Evolutionary conservation across 2,113 vertebrate species (phyloP).

Genomic region (Macquaria australasica): DNA sequence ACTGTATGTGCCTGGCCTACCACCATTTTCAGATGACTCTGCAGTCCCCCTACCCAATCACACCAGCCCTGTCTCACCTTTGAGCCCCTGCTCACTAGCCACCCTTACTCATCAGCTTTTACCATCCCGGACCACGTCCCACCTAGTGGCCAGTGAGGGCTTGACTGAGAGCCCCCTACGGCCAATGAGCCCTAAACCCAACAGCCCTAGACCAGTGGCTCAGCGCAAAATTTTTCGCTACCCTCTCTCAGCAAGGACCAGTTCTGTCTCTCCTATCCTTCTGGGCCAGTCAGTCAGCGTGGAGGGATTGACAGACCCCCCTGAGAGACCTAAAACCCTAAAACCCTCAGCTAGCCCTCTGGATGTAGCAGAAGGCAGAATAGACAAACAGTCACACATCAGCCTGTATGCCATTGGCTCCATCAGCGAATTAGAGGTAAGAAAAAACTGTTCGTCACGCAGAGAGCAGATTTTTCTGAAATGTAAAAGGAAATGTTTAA

Average conservation of each 20-base stretch:
- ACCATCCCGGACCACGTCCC: slow-evolving; percentile 55
- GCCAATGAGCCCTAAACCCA: slow-evolving; percentile 90
- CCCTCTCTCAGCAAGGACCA: slow-evolving; percentile 68
- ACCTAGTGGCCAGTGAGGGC: slow-evolving; percentile 66
- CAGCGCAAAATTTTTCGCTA: slow-evolving; percentile 78
- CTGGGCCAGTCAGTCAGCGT: slow-evolving; percentile 80
- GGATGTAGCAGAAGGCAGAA: slow-evolving; percentile 77
- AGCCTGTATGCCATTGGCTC: slow-evolving; percentile 81
- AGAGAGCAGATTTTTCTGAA: neutral
- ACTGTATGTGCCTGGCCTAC: slow-evolving; percentile 54
- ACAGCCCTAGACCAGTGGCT: slow-evolving; percentile 78
- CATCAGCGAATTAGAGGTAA: slow-evolving; percentile 87
- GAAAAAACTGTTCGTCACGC: slow-evolving; percentile 37
- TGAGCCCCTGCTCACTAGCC: slow-evolving; percentile 61
- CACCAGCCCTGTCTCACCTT: slow-evolving; percentile 69
- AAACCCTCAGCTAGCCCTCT: slow-evolving; percentile 82
- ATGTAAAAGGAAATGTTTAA: neutral
- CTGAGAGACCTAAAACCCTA: slow-evolving; percentile 82
- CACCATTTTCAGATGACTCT: slow-evolving; percentile 55
- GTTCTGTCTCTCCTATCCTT: slow-evolving; percentile 81
- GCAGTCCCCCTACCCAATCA: slow-evolving; percentile 60
- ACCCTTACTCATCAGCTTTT: slow-evolving; percentile 33
- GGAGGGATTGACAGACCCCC: slow-evolving; percentile 77
- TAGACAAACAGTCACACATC: slow-evolving; percentile 80
- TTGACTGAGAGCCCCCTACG: slow-evolving; percentile 80